A percentile compares a stretch with the other conserved stretches of the same genome.
These are phyloP conservation scores for Betta splendens DNA, from an alignment of 2,797 vertebrate species.

Conservation along the genomic window DNA sequence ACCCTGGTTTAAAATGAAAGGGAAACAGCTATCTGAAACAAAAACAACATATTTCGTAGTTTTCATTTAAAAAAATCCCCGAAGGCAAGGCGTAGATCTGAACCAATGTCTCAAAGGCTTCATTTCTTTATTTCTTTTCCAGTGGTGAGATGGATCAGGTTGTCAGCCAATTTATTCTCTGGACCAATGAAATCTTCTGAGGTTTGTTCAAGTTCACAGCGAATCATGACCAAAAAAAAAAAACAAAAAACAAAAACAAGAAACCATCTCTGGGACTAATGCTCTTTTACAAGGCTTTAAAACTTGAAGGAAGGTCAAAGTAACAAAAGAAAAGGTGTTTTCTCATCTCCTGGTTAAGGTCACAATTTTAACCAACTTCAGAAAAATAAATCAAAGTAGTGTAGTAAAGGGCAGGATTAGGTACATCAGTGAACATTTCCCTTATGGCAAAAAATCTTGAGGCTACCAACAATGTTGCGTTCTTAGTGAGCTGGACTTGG, in stretches of 20 bases:
- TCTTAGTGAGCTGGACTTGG: conserved; percentile 98
- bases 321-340: conserved; percentile 87
- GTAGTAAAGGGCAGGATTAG: conserved; percentile 90
- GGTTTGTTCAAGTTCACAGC: conserved; percentile 95
- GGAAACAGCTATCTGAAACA: conserved; percentile 69
- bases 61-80: conserved; percentile 52
- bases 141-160: conserved; percentile 93
- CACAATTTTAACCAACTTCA: conserved; percentile 90
- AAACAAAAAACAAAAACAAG: conserved; percentile 54
- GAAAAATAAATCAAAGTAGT: conserved; percentile 79
- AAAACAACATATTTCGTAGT: conserved; percentile 43
- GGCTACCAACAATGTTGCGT: conserved; percentile 98
- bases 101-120: conserved; percentile 92
- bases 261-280: conserved; percentile 90
- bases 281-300: conserved; percentile 89
- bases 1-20: conserved; percentile 56
- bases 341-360: conserved; percentile 79
- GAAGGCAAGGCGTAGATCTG: conserved; percentile 82
- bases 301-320: conserved; percentile 90
- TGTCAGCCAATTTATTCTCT: conserved; percentile 98
- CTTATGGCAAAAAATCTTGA: conserved; percentile 90
- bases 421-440: conserved; percentile 88
- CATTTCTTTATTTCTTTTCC: conserved; percentile 97
- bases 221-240: conserved; percentile 88
- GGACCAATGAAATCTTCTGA: conserved; percentile 98